These are phyloP conservation scores for Malacoraja senta DNA, from an alignment of 2,797 vertebrate genomes.

Conservation along the genomic window DNA sequence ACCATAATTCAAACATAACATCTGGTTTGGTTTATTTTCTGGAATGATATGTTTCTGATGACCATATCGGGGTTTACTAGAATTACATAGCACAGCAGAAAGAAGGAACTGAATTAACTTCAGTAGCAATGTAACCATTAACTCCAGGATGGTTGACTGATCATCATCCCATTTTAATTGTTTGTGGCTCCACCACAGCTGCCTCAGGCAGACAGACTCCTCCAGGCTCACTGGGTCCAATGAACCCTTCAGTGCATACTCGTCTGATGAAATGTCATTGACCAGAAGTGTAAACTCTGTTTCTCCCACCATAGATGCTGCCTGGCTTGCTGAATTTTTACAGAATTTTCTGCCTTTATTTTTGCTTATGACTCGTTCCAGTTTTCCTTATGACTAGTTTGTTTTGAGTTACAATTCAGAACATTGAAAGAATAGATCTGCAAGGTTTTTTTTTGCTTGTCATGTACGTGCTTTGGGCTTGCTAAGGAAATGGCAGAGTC, in stretches of 20 bases:
- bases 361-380: no score
- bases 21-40: background rate
- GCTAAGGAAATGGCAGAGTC: no score
- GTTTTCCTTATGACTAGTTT: no score
- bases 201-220: background rate
- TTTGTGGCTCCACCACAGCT: background rate
- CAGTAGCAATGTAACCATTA: background rate
- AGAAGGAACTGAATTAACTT: slow-evolving; percentile 2
- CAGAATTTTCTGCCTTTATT: no score
- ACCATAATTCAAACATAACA: background rate
- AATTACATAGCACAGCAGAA: background rate
- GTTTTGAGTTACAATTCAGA: no score
- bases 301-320: no score
- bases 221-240: background rate
- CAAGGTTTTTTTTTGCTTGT: no score
- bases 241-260: background rate
- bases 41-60: slow-evolving; percentile 3
- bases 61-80: background rate
- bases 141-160: background rate
- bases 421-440: no score
- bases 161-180: background rate
- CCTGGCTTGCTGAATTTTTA: no score
- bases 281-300: no score
- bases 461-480: no score
- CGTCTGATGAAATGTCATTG: no score